Conservation (phyloP, 92 coral and sea anemone genomes). For the Porites evermanni region DNA sequence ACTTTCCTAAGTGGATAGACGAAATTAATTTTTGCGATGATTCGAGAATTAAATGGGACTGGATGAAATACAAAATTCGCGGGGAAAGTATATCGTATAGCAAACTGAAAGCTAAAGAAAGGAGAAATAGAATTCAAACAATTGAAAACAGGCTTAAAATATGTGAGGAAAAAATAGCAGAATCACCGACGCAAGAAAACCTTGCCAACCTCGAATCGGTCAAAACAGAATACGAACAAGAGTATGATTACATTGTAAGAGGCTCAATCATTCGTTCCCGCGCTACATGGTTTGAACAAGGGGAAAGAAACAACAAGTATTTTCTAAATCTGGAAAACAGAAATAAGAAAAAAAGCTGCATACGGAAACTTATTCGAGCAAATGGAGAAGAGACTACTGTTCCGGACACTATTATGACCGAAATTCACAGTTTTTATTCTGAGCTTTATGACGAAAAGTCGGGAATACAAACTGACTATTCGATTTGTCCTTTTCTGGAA, state of each 20-base stretch:
- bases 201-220: conserved; percentile 17
- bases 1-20: conserved; percentile 14
- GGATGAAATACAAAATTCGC: too few species aligned
- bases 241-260: conserved; percentile 18
- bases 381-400: too few species aligned
- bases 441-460: neutral
- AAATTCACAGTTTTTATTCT: too few species aligned
- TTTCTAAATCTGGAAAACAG: neutral
- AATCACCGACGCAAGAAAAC: conserved; percentile 33
- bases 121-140: conserved; percentile 9
- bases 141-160: neutral
- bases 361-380: too few species aligned
- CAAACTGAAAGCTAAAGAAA: conserved; percentile 27
- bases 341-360: too few species aligned
- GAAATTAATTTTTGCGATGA: conserved; percentile 12
- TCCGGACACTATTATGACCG: too few species aligned
- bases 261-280: conserved; percentile 44
- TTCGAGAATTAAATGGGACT: neutral
- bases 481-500: too few species aligned
- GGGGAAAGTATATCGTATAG: neutral
- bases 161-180: neutral
- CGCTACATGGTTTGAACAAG: conserved; percentile 46
- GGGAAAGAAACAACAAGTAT: conserved; percentile 26
- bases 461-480: neutral
- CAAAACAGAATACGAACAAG: conserved; percentile 28